Evolutionary conservation across 1,140 invertebrate genomes (phyloP).

Genomic region (Gyrodactylus salaris): DNA sequence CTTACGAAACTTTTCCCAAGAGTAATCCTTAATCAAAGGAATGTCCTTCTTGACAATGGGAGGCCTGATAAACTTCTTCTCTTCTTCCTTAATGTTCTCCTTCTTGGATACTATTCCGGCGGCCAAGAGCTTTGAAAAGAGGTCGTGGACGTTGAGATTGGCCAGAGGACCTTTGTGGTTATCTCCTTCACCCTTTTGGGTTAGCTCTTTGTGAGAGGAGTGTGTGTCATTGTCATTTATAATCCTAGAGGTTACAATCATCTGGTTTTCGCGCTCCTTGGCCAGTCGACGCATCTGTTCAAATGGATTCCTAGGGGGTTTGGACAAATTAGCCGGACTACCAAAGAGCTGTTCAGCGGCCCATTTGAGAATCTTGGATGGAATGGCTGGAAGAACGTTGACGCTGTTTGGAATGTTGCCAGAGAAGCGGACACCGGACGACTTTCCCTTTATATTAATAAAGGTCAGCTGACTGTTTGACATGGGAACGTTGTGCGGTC

Average conservation of each 20-base stretch:
- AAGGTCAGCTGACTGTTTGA: not conserved
- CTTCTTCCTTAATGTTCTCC: not conserved
- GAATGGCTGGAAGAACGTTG: slow-evolving; percentile 2
- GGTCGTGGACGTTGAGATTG: slow-evolving; percentile 1
- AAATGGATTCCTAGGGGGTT: not conserved
- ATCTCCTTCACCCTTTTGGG: not conserved
- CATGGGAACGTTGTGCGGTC: not conserved
- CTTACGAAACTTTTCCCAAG: not conserved
- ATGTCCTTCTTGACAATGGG: not conserved
- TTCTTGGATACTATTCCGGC: not conserved
- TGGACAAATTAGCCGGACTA: not conserved
- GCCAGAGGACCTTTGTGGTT: not conserved
- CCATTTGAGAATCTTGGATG: not conserved
- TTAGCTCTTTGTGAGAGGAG: not conserved
- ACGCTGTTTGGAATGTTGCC: not conserved
- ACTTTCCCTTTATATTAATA: not conserved
- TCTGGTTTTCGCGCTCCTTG: not conserved
- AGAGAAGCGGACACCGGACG: not conserved
- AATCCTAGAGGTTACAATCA: not conserved
- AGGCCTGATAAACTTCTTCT: not conserved
- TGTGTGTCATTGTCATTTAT: not conserved
- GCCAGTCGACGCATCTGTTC: not conserved
- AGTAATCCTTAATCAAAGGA: not conserved
- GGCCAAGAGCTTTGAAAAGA: not conserved
- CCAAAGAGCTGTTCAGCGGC: slow-evolving; percentile 1